A percentile compares a stretch with the other conserved stretches of the same genome.
These are phyloP conservation scores for Caenorhabditis virilis DNA, from an alignment of 2,888 invertebrate species.

Conservation along the genomic window DNA sequence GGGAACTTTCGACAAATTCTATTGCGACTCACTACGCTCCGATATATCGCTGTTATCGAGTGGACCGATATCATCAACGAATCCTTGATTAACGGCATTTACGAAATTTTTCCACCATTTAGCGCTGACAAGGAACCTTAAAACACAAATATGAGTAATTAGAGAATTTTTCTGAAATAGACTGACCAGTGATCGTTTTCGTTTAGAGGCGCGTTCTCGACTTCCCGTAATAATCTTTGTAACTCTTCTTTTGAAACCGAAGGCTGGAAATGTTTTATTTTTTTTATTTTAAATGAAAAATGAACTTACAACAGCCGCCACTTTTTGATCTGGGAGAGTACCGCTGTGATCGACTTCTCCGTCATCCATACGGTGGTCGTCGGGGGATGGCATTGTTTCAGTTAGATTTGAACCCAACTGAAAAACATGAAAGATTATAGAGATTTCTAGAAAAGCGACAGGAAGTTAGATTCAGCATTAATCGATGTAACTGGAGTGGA, in stretches of 20 bases:
- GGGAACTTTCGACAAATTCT: too few relatives aligned
- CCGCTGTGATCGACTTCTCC: not conserved
- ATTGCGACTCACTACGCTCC: slow-evolving; percentile 15
- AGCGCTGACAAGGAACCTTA: slow-evolving; percentile 47
- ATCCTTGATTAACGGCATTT: slow-evolving; percentile 29
- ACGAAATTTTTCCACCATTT: slow-evolving; percentile 53
- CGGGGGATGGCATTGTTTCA: slow-evolving; percentile 23
- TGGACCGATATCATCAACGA: slow-evolving; percentile 34
- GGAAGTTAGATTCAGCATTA: too few relatives aligned
- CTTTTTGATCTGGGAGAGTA: not conserved
- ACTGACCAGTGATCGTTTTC: slow-evolving; percentile 42
- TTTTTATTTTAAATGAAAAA: not conserved
- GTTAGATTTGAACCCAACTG: slow-evolving; percentile 13
- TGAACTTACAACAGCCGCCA: not conserved
- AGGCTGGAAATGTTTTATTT: slow-evolving; percentile 1
- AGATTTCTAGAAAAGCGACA: too few relatives aligned
- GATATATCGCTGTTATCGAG: slow-evolving; percentile 49
- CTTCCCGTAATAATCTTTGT: slow-evolving; percentile 17
- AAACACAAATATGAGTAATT: not conserved
- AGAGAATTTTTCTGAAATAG: slow-evolving; percentile 2
- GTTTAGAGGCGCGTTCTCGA: slow-evolving; percentile 21
- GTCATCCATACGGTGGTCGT: slow-evolving; percentile 32
- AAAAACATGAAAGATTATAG: slow-evolving; percentile 4
- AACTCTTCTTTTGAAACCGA: slow-evolving; percentile 12
- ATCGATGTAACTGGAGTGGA: too few relatives aligned